phyloP scores from a whole-genome alignment of 2,888 invertebrate genomes.

The Actias luna region DNA sequence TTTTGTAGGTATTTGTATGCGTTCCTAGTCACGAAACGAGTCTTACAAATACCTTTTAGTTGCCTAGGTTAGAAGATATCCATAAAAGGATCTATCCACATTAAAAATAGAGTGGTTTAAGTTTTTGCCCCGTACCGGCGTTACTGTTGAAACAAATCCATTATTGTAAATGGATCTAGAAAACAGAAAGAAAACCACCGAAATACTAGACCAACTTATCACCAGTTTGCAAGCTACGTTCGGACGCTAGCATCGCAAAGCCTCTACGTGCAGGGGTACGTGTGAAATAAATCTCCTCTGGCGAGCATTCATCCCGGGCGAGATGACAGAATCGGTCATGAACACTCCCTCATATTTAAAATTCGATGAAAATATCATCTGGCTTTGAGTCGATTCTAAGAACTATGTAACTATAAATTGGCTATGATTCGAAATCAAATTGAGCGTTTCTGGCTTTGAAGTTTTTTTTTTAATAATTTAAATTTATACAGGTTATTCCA shows the following conservation, averaged over 20 bases:
- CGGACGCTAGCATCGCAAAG: not conserved
- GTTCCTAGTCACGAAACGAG: too few relatives aligned
- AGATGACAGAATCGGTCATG: conserved; percentile 51
- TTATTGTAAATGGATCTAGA: not conserved
- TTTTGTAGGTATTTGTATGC: too few relatives aligned
- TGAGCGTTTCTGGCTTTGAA: not conserved
- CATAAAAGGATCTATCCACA: too few relatives aligned
- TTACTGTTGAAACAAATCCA: not conserved
- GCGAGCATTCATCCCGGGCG: conserved; percentile 38
- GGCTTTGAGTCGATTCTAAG: conserved; percentile 1
- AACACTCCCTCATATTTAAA: conserved; percentile 48
- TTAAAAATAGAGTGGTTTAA: too few relatives aligned
- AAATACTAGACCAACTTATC: conserved; percentile 42
- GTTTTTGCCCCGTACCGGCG: too few relatives aligned
- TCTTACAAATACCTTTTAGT: too few relatives aligned
- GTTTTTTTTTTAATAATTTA: not conserved
- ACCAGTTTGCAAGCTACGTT: conserved; percentile 37
- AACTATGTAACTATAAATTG: not conserved
- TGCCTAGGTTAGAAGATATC: too few relatives aligned
- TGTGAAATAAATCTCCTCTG: conserved; percentile 40
- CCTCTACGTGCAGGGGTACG: conserved; percentile 7
- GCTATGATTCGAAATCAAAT: not conserved
- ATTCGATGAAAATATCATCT: conserved; percentile 24
- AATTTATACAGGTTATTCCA: not conserved
- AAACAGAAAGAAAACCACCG: conserved; percentile 16